Conservation (phyloP, 2,113 vertebrate species). For the Sceloporus tristichus region DNA sequence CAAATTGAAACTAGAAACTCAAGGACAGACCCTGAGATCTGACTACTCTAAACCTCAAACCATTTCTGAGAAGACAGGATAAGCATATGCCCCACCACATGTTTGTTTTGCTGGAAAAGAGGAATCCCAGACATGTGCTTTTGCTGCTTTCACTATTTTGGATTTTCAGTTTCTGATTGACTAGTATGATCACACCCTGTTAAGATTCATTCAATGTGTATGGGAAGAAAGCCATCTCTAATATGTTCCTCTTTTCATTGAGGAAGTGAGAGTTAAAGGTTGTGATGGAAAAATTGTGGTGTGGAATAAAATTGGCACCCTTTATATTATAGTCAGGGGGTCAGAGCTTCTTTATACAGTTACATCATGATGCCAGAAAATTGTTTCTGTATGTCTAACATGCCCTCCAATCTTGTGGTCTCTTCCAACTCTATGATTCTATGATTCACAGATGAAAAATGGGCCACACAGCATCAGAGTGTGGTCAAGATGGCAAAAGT, state of each 20-base stretch:
- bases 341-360: not conserved
- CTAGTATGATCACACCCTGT: not conserved
- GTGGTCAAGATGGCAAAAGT: too few relatives aligned
- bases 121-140: not conserved
- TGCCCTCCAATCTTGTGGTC: too few relatives aligned
- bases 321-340: too few relatives aligned
- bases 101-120: not conserved
- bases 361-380: not conserved
- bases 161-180: not conserved
- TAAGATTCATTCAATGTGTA: not conserved
- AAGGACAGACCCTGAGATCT: too few relatives aligned
- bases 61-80: too few relatives aligned
- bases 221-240: not conserved
- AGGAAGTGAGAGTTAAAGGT: slow-evolving; percentile 12
- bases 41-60: too few relatives aligned
- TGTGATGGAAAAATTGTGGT: not conserved
- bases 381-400: not conserved
- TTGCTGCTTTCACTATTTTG: not conserved
- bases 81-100: not conserved
- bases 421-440: too few relatives aligned
- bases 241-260: not conserved
- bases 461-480: too few relatives aligned
- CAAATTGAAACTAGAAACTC: too few relatives aligned
- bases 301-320: not conserved
- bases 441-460: too few relatives aligned